Base-by-base conservation (phyloP, 37 sponge, comb jelly and placozoan genomes). In the Aplysina aerophoba region DNA sequence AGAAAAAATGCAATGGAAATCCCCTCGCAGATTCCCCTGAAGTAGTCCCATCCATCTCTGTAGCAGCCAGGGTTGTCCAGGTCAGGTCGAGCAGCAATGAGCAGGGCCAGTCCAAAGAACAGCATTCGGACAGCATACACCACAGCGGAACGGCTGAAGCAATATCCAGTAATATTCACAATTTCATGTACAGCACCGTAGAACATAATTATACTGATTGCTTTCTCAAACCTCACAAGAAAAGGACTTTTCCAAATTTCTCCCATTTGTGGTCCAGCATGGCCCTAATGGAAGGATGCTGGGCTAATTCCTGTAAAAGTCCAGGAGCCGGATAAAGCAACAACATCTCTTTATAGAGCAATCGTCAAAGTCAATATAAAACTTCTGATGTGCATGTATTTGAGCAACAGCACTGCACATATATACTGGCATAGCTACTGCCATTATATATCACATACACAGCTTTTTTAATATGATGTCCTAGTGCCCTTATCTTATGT, bases 11-110 rank as follows among this genome's bases (percentile, higher is more conserved):
- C 13, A 2, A 75, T 31, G 25, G 78, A 75, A 22, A 75, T 21
- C 16, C 78, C 78, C 50, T 75, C 78, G 20, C 37, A 50, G 14
- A 75, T 75, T 36, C 78, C 78, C 25, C 78, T 37, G 24, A 75
- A 17, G 8, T 40, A 40, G 53, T 75, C 78, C 78, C 78, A 75
- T 75, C 78, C 78, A 36, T 50, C 40, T 75, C 78, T 75, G 25
- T 75, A 75, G 53, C 78, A 75, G 25, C 78, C 78, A 75, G 78
- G 78, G 22, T 75, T 75, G 54, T 75, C 78, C 44, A 75, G 78
- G 37, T 75, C 78, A 25, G 78, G 78, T 41, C 78, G 44, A 50
- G 78, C 78, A 22, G 78, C 78, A 53, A 75, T 75, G n/a, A 75
- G 15, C 2, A 75, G 44, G 78, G 78, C 78, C 15, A 75, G 39